Evolutionary conservation across 2,797 vertebrate species (phyloP), one percentile per base, ranked within the genome.

Genomic region (Adelosebastes latens): DNA sequence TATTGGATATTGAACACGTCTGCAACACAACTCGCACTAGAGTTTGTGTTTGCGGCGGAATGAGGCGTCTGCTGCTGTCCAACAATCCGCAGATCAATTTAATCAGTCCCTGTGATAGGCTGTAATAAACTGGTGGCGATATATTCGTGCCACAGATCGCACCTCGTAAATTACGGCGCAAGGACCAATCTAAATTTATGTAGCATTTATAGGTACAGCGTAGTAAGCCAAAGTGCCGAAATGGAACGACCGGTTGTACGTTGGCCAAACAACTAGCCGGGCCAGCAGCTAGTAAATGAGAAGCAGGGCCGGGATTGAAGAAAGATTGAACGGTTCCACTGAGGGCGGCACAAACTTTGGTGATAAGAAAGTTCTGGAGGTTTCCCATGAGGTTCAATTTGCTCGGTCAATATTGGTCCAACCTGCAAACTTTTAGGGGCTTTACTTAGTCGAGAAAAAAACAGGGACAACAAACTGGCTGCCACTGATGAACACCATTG

Each of bases 101-200:
- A 89, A 92, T 94, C 92, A 88, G 78, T 31, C 89, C 79, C 79
- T 42, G 72, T 29, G 32, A 92, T 87, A 52, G 66, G 83, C 79
- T 87, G 87, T 89, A 90, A 93, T 93, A 94, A 94, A 79, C 53
- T 70, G 70, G 24, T 0, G 1, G 65, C 3, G 6, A 81, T 90
- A 86, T 93, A 92, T 90, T 81, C 71, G 79, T 78, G 67, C 72
- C 65, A 76, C 63, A 63, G 90, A 81, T 87, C 72, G 68, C 70
- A 74, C 81, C 82, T 81, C 14, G 2, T 96, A 94, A 96, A 95
- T 95, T 84, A 94, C 63, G 10, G 67, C 61, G 52, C 78, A 31
- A 22, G 68, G 58, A 82, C 74, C 59, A 56, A 29, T 53, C 80
- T 93, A 92, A 95, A 95, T 95, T 95, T 93, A 95, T 89, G 87